Conservation (phyloP, 2,888 invertebrate genomes). For the Escarpia spicata region DNA sequence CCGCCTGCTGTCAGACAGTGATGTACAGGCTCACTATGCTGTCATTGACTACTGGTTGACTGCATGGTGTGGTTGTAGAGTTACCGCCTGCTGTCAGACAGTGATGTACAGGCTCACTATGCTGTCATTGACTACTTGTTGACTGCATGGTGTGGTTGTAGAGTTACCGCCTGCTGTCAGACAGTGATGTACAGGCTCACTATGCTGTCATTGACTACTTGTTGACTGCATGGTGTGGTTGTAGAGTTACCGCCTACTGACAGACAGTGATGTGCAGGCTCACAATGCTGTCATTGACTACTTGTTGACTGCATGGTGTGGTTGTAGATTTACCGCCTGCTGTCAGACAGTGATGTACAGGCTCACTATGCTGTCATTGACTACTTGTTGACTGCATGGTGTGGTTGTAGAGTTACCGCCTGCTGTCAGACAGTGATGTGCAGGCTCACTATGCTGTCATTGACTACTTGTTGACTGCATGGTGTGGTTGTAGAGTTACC, state of each 20-base stretch:
- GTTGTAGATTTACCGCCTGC: slow-evolving; percentile 68
- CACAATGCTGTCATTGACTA: slow-evolving; percentile 64
- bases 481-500: slow-evolving; percentile 45
- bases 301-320: no score
- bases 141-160: slow-evolving; percentile 32
- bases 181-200: slow-evolving; percentile 83
- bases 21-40: slow-evolving; percentile 77
- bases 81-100: slow-evolving; percentile 77
- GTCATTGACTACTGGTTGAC: no score
- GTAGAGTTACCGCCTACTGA: slow-evolving; percentile 71
- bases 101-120: slow-evolving; percentile 80
- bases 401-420: slow-evolving; percentile 63
- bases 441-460: slow-evolving; percentile 71
- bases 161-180: slow-evolving; percentile 74
- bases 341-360: slow-evolving; percentile 84
- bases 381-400: no score
- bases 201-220: slow-evolving; percentile 30
- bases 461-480: no score
- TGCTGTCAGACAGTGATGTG: slow-evolving; percentile 84
- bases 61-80: slow-evolving; percentile 40
- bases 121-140: slow-evolving; percentile 29
- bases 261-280: slow-evolving; percentile 84
- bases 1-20: slow-evolving; percentile 80
- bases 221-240: background rate
- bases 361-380: slow-evolving; percentile 68